Percentiles rank a stretch among this genome's conserved stretches.
Evolutionary conservation across 2,113 vertebrate species (phyloP).

Genomic region (Etheostoma spectabile): DNA sequence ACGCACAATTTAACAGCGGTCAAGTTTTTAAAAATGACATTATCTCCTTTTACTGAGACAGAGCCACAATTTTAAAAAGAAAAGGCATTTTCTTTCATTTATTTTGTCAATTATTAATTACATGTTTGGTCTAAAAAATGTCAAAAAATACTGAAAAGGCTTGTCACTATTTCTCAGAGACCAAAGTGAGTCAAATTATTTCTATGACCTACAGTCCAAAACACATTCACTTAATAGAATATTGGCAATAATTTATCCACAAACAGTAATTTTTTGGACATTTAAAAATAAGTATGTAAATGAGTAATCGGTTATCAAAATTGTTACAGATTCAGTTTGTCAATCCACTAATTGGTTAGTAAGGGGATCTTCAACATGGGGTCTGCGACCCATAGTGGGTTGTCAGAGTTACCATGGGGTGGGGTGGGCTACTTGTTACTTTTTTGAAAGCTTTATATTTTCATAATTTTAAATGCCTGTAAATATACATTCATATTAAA

Average conservation of each 20-base stretch:
- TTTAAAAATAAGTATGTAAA: neutral
- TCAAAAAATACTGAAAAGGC: neutral
- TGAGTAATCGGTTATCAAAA: neutral
- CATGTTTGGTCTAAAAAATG: neutral
- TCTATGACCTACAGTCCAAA: neutral
- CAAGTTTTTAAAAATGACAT: neutral
- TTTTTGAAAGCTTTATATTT: too few species aligned
- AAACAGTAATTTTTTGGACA: too few species aligned
- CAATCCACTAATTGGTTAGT: neutral
- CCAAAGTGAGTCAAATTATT: neutral
- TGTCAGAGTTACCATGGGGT: too few species aligned
- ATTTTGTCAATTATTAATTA: neutral
- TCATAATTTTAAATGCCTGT: too few species aligned
- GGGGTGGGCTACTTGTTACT: too few species aligned
- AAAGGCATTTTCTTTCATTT: neutral
- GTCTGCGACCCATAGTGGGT: too few species aligned
- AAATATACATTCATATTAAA: too few species aligned
- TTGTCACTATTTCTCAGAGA: neutral
- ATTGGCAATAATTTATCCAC: neutral
- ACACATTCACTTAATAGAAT: neutral
- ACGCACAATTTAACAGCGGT: slow-evolving; percentile 22
- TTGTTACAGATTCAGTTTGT: neutral
- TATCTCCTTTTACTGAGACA: neutral
- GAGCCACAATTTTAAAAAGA: neutral
- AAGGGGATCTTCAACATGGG: too few species aligned